Evolutionary conservation across 2,797 vertebrate genomes (phyloP), one percentile per base, ranked within the genome.

Genomic region (Cryptoblepharus egeriae): DNA sequence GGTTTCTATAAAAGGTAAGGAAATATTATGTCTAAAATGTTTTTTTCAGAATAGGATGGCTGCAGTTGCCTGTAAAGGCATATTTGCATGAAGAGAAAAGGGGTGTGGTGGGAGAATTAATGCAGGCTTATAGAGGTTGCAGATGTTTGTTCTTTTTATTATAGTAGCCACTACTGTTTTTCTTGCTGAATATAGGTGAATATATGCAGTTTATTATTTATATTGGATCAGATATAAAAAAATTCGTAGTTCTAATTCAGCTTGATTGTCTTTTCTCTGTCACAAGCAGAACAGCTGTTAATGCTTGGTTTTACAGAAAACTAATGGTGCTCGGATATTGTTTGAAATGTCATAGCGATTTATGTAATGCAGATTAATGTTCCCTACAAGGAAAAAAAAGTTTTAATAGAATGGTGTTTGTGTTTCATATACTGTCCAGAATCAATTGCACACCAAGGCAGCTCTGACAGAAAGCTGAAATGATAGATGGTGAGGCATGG

Each of bases 1-100:
- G 97, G 97, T 60, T 97, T 97, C 95, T 98, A 98, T 94, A 98
- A 95, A 95, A 97, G 98, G 98, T 99, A 97, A 95, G 97, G 3
- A 70, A 82, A 80, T 7, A 42, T 80, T 88, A 74, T 86, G 81
- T 91, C 75, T 55, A 81, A 78, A 1, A 57, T 71, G 89, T 80
- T 90, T 81, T 90, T 81, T 75, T 57, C 68, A 5, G 88, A 79
- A 72, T 70, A 18, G 79, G 63, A 45, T 20, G 82, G 69, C 84
- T 85, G 84, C 77, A 77, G 78, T 5, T 65, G 74, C 73, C 86
- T 52, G 45, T 84, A 63, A 81, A 89, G 60, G 77, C 75, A 77
- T 20, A 61, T 52, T 28, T 70, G 73, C 80, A 75, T 70, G 70
- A 70, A 24, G 24, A 70, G 67, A 79, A 26, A 77, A 86, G 93